These are phyloP conservation scores for Nowickia ferox DNA, from an alignment of 2,888 invertebrate species.

Conservation along the genomic window DNA sequence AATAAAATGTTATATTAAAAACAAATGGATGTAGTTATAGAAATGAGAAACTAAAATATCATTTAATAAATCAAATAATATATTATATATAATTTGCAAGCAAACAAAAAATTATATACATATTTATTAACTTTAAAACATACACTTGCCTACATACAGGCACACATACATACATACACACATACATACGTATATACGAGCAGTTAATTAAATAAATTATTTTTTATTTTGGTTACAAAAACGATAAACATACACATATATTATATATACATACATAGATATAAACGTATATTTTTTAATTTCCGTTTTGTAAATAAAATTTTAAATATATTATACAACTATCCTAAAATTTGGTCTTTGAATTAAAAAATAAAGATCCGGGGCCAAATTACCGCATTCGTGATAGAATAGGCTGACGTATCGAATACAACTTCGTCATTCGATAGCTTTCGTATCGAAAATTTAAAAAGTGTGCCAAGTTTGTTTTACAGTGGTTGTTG, in stretches of 20 bases:
- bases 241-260: neutral
- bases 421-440: too few species aligned
- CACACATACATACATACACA: constrained; percentile 11
- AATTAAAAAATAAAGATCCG: neutral
- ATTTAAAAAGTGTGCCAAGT: too few species aligned
- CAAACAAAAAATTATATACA: constrained; percentile 7
- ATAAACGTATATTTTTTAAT: neutral
- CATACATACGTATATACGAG: constrained; percentile 24
- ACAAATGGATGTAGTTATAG: constrained; percentile 79
- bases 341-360: constrained; percentile 9
- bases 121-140: constrained; percentile 1
- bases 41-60: constrained; percentile 61
- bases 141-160: constrained; percentile 5
- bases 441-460: too few species aligned
- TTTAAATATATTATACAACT: constrained; percentile 68
- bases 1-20: constrained; percentile 71
- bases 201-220: constrained; percentile 34
- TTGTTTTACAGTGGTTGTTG: too few species aligned
- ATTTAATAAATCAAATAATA: constrained; percentile 53
- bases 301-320: constrained; percentile 69
- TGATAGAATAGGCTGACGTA: too few species aligned
- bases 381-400: neutral
- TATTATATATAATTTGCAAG: constrained; percentile 43
- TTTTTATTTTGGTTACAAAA: constrained; percentile 58
- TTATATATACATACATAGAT: neutral